These are phyloP conservation scores for Nesidiocoris tenuis DNA, from an alignment of 2,888 invertebrate genomes.

Conservation along the genomic window DNA sequence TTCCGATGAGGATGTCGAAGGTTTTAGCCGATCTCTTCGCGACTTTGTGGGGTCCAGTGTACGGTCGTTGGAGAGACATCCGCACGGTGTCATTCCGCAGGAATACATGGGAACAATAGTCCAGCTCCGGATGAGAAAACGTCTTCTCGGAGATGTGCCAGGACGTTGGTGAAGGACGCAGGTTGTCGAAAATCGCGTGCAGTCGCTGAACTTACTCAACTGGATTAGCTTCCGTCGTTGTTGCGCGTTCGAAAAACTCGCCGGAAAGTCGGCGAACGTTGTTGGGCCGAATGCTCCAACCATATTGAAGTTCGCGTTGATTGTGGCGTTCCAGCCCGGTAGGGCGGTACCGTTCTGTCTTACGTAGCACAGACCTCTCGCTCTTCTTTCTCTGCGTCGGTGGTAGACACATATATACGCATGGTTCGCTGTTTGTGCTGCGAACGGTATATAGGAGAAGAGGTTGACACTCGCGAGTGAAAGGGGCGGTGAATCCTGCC, in stretches of 20 bases:
- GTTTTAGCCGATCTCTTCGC: neutral
- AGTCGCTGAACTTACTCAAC: slow-evolving; percentile 4
- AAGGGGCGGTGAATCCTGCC: neutral
- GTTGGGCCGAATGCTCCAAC: neutral
- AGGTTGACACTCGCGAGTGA: neutral
- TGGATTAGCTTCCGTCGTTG: neutral
- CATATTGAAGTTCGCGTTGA: neutral
- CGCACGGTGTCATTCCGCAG: too few relatives aligned
- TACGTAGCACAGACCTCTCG: neutral
- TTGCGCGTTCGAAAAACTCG: slow-evolving; percentile 50
- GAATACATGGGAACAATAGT: too few relatives aligned
- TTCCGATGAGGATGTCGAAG: neutral
- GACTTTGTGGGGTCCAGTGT: neutral
- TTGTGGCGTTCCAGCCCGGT: neutral
- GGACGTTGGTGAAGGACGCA: too few relatives aligned
- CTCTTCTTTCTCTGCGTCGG: neutral
- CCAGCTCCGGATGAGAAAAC: too few relatives aligned
- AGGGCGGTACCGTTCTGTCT: neutral
- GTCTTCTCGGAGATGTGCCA: too few relatives aligned
- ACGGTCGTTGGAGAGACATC: slow-evolving; percentile 20
- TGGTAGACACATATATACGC: neutral
- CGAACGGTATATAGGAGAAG: neutral
- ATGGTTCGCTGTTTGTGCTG: slow-evolving; percentile 2
- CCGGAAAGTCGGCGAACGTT: slow-evolving; percentile 49
- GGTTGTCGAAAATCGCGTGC: too few relatives aligned